Conservation (phyloP, 2,888 invertebrate species). For the Idaea aversata region DNA sequence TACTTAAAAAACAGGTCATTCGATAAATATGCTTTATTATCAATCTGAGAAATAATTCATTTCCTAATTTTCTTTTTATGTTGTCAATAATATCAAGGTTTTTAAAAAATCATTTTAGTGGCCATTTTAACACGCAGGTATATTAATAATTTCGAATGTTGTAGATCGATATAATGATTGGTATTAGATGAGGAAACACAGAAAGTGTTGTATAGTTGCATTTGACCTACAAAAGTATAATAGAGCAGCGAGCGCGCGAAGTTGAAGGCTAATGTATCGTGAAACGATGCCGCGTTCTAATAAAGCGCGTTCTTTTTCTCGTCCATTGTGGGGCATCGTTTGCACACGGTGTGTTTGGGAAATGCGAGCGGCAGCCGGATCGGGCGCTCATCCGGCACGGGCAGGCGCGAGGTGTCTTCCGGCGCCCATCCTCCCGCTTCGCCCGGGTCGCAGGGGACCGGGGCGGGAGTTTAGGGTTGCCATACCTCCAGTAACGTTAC, state of each 20-base stretch:
- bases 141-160: no score
- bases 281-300: constrained; percentile 21
- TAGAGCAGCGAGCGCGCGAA: constrained; percentile 16
- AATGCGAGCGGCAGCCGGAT: constrained; percentile 10
- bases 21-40: no score
- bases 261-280: constrained; percentile 23
- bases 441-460: constrained; percentile 69
- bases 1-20: no score
- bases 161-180: no score
- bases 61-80: no score
- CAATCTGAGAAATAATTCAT: no score
- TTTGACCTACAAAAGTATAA: constrained; percentile 19
- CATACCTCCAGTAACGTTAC: constrained; percentile 27
- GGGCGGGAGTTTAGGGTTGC: constrained; percentile 54
- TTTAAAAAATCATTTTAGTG: no score
- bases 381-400: constrained; percentile 48
- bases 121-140: no score
- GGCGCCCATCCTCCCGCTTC: constrained; percentile 57
- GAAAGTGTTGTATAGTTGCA: constrained; percentile 4
- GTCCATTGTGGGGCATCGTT: constrained; percentile 11
- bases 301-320: constrained; percentile 19
- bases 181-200: no score
- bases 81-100: no score
- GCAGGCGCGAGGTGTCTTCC: constrained; percentile 49
- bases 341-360: constrained; percentile 12